Evolutionary conservation across 1,140 invertebrate genomes (phyloP).

Genomic region (Ostrea denselamellosa): DNA sequence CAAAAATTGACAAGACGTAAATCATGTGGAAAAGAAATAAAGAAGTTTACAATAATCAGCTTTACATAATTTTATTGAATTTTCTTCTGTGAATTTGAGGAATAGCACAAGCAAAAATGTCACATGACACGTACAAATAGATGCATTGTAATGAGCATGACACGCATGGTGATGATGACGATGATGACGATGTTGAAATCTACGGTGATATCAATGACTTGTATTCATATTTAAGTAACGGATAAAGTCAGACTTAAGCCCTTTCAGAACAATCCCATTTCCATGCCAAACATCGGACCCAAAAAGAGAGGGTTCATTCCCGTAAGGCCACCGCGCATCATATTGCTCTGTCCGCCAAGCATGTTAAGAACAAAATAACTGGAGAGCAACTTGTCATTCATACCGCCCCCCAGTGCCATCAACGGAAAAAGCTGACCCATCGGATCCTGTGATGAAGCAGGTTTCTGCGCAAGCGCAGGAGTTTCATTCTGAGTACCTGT

Average conservation of each 20-base stretch:
- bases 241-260: not conserved
- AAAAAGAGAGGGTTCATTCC: conserved; percentile 32
- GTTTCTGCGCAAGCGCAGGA: not conserved
- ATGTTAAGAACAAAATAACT: conserved; percentile 3
- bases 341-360: conserved; percentile 3
- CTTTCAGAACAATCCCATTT: conserved; percentile 28
- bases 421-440: conserved; percentile 28
- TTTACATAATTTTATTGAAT: not conserved
- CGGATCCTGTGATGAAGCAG: not conserved
- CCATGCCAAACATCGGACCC: conserved; percentile 27
- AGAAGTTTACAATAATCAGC: not conserved
- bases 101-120: not conserved
- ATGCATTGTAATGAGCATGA: conserved; percentile 2
- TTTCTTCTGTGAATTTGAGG: not conserved
- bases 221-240: not conserved
- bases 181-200: not conserved
- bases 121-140: conserved; percentile 4
- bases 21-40: not conserved
- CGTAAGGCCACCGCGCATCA: not conserved
- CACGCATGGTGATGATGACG: not conserved
- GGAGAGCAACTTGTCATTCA: conserved; percentile 20
- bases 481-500: conserved; percentile 32
- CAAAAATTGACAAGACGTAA: not conserved
- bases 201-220: not conserved
- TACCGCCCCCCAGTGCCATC: conserved; percentile 23